Percentiles rank a stretch among this genome's conserved stretches.
These are phyloP conservation scores for Phoenicopterus ruber DNA, from an alignment of 2,113 vertebrate genomes.

Conservation along the genomic window DNA sequence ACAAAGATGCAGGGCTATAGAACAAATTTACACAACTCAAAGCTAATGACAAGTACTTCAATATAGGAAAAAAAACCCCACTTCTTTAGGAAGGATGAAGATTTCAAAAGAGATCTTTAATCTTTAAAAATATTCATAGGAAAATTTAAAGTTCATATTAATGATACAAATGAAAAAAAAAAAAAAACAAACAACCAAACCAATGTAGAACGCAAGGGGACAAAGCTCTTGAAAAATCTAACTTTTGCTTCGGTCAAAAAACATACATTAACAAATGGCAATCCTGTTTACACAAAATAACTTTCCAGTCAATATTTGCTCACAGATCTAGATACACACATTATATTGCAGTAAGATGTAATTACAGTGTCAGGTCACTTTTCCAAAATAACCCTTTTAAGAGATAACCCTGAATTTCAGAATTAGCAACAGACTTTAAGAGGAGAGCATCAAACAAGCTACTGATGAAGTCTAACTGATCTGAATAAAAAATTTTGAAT, in stretches of 20 bases:
- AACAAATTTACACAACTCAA: background rate
- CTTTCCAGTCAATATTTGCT: background rate
- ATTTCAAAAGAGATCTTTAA: slow-evolving; percentile 57
- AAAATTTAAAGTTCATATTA: slow-evolving; percentile 24
- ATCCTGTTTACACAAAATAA: background rate
- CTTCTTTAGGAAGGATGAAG: background rate
- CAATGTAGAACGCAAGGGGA: background rate
- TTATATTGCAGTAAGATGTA: background rate
- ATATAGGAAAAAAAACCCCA: background rate
- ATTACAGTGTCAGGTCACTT: slow-evolving; percentile 30
- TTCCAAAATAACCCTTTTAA: slow-evolving; percentile 1
- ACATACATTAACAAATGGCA: background rate
- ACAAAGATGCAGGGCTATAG: background rate
- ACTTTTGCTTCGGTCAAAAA: background rate
- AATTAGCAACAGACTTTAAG: background rate
- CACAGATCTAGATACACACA: background rate
- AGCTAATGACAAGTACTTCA: background rate
- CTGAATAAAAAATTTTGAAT: background rate
- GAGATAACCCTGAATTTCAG: background rate
- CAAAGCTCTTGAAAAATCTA: background rate
- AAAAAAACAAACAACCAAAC: background rate
- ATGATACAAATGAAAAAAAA: slow-evolving; percentile 4
- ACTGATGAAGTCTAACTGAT: background rate
- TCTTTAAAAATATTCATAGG: slow-evolving; percentile 56
- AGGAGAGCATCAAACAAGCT: background rate